Evolutionary conservation across 37 sponge, comb jelly and placozoan species (phyloP), one percentile per base, ranked within the genome.

Genomic region (Geodia barretti): DNA sequence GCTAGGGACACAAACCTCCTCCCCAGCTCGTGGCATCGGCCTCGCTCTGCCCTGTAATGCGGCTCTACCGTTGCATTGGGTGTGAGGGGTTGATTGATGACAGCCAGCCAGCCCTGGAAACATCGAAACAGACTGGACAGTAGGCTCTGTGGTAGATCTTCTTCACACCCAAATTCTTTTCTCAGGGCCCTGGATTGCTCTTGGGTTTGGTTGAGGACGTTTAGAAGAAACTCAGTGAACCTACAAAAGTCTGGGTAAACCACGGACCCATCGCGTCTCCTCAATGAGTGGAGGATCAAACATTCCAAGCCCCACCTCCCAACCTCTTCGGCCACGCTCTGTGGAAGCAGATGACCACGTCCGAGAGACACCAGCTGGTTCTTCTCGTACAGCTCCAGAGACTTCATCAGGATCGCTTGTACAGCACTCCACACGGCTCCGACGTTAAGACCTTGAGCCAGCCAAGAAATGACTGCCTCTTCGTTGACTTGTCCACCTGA

Each of bases 201-300:
- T 5, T 62, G 64, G n/a, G 26, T 62, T 62, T n/a, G 26, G 26
- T 5, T 5, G 26, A 62, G 9, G 26, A 62, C 3, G 26, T 62
- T 62, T 28, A n/a, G 26, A 1, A 28, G 23, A 69, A 31, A 69
- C 3, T 11, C 70, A 3, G 32, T 29, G 32, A 23, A 35, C 34
- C 34, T 69, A 11, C 37, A 1, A 3, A 73, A 73, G 20, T 73
- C 29, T 43, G 74, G 74, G n/a, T n/a, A n/a, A n/a, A n/a, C n/a
- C 19, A 28, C 20, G 42, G 38, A 73, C 4, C 58, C 58, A 11
- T 39, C 41, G 23, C 31, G 71, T n/a, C n/a, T n/a, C n/a, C n/a
- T n/a, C n/a, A n/a, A n/a, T n/a, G n/a, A n/a, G 26, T 28, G 26
- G 26, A 62, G 8, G 64, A 62, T 62, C n/a, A 62, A 28, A 62